These are phyloP conservation scores for Nipponacmea schrenckii DNA, from an alignment of 2,888 invertebrate species.

Conservation along the genomic window DNA sequence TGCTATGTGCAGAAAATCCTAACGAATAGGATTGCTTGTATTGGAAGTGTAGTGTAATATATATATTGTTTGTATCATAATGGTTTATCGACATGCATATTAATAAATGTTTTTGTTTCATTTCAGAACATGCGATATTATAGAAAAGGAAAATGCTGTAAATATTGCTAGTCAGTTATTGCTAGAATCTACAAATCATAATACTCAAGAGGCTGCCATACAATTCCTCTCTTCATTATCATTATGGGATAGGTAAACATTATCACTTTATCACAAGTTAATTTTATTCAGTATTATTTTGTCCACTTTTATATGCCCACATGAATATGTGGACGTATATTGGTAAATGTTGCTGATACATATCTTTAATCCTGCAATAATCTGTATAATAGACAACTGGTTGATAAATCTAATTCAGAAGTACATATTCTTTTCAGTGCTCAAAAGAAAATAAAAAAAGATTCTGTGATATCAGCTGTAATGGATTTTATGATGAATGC, in stretches of 20 bases:
- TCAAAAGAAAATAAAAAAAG: slow-evolving; percentile 35
- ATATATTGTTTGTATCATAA: no score
- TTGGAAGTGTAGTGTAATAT: no score
- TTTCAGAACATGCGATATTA: slow-evolving; percentile 29
- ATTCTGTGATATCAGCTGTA: slow-evolving; percentile 34
- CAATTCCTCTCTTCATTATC: slow-evolving; percentile 29
- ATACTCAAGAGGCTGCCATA: slow-evolving; percentile 30
- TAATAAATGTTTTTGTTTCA: neutral
- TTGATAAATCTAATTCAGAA: no score
- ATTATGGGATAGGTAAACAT: slow-evolving; percentile 33
- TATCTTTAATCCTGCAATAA: no score
- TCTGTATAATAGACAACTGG: no score
- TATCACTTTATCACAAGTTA: neutral
- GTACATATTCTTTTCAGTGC: slow-evolving; percentile 16
- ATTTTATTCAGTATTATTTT: neutral
- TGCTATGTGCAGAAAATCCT: no score
- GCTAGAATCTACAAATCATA: slow-evolving; percentile 22
- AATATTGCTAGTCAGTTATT: slow-evolving; percentile 24
- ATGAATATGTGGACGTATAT: no score
- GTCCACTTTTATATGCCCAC: no score
- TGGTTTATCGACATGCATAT: no score
- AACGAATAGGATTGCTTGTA: no score
- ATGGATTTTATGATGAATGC: slow-evolving; percentile 32
- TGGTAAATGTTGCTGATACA: no score
- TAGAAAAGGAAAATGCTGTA: slow-evolving; percentile 30